phyloP scores from a whole-genome alignment of 1,140 invertebrate genomes.

The Trissolcus basalis region DNA sequence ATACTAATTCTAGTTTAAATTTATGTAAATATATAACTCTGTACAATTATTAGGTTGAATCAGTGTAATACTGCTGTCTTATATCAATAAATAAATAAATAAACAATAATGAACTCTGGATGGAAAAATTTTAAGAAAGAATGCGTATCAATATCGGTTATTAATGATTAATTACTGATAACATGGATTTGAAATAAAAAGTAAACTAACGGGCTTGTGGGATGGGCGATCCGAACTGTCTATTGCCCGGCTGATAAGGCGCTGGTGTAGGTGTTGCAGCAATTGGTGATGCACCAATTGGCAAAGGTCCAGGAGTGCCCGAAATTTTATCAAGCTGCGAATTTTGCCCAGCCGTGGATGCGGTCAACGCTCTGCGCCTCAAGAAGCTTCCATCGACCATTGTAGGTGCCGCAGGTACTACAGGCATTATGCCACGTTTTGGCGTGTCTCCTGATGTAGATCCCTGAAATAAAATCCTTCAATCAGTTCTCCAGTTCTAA shows the following conservation, averaged over 20 bases:
- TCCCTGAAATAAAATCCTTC: background rate
- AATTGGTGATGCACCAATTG: constrained; percentile 47
- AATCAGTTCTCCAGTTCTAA: background rate
- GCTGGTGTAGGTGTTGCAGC: constrained; percentile 35
- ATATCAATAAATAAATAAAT: too few species aligned
- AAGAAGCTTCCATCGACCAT: constrained; percentile 57
- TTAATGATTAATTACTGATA: background rate
- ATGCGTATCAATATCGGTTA: too few species aligned
- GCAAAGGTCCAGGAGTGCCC: constrained; percentile 23
- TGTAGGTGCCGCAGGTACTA: constrained; percentile 11
- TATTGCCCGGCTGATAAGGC: constrained; percentile 53
- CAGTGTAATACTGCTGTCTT: too few species aligned
- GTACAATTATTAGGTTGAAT: too few species aligned
- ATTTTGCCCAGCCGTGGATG: constrained; percentile 59
- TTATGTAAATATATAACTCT: too few species aligned
- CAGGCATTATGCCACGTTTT: constrained; percentile 63
- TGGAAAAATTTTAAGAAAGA: too few species aligned
- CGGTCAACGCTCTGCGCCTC: constrained; percentile 65
- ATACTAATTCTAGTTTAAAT: too few species aligned
- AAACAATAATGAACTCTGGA: too few species aligned
- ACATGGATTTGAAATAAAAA: background rate
- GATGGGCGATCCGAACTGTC: constrained; percentile 59
- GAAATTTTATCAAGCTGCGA: constrained; percentile 47
- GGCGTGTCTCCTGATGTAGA: constrained; percentile 57
- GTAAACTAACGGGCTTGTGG: constrained; percentile 64